A percentile compares a stretch with the other conserved stretches of the same genome.
These are phyloP conservation scores for Campylorhamphus procurvoides DNA, from an alignment of 2,113 vertebrate species.

Conservation along the genomic window DNA sequence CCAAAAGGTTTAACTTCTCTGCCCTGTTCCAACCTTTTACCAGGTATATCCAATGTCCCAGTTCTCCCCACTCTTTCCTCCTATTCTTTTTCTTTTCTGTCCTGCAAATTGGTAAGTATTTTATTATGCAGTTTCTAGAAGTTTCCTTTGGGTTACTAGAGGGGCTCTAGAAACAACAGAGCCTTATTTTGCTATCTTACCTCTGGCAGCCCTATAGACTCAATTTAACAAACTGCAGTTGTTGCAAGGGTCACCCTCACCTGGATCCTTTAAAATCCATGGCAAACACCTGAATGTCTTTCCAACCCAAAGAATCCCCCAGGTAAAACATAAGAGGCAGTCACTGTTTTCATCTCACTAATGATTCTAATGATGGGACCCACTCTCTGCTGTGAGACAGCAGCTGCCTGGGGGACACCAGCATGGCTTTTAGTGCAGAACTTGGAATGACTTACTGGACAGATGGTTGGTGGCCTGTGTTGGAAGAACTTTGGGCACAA, in stretches of 20 bases:
- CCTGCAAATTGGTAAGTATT: neutral
- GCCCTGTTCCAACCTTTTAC: neutral
- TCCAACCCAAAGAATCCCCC: neutral
- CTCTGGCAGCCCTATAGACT: neutral
- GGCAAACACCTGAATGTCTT: neutral
- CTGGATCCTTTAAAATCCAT: neutral
- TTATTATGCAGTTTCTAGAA: neutral
- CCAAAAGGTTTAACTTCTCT: neutral
- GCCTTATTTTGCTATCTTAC: neutral
- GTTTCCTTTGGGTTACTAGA: neutral
- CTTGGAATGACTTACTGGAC: conserved; percentile 82
- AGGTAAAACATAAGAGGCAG: neutral
- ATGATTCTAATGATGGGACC: neutral
- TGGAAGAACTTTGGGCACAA: conserved; percentile 83
- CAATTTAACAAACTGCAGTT: neutral
- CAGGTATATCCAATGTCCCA: neutral
- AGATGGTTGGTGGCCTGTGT: conserved; percentile 79
- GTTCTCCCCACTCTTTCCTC: neutral
- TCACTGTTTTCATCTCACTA: neutral
- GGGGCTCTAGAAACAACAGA: neutral
- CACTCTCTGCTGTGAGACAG: neutral
- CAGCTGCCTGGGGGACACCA: neutral
- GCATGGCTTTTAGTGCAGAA: neutral
- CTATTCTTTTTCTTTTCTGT: neutral
- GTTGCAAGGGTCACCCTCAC: neutral